These are phyloP conservation scores for Lepeophtheirus salmonis DNA, from an alignment of 1,140 invertebrate species.

Conservation along the genomic window DNA sequence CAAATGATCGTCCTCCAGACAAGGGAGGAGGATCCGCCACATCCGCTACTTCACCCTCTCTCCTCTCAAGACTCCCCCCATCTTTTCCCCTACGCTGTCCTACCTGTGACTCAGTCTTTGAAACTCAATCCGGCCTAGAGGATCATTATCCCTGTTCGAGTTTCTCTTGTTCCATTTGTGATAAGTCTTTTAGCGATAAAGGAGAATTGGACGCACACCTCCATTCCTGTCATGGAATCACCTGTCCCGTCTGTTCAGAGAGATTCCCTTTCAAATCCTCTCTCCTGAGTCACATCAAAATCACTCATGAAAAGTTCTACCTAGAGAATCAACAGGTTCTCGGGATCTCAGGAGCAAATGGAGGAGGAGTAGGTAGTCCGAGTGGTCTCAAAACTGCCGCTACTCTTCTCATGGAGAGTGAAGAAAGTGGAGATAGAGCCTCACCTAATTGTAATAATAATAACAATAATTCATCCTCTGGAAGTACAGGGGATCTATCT, in stretches of 20 bases:
- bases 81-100: constrained; percentile 31
- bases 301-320: not conserved
- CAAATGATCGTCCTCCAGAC: constrained; percentile 16
- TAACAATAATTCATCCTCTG: too few relatives aligned
- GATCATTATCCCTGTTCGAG: too few relatives aligned
- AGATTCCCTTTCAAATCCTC: constrained; percentile 91
- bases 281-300: constrained; percentile 74
- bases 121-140: constrained; percentile 29
- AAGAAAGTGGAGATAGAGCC: too few relatives aligned
- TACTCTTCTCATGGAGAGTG: too few relatives aligned
- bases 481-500: too few relatives aligned
- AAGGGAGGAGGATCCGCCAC: constrained; percentile 7
- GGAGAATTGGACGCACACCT: constrained; percentile 49
- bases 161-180: constrained; percentile 30
- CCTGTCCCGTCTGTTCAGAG: constrained; percentile 67
- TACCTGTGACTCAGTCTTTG: constrained; percentile 29
- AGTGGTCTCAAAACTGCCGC: too few relatives aligned
- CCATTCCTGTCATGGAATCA: constrained; percentile 67
- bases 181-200: constrained; percentile 29
- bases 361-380: too few relatives aligned
- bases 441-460: too few relatives aligned
- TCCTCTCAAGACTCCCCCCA: constrained; percentile 28
- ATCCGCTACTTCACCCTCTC: constrained; percentile 20
- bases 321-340: too few relatives aligned
- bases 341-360: too few relatives aligned